Conservation (phyloP, 37 sponge, comb jelly and placozoan species). For the Bolinopsis microptera region DNA sequence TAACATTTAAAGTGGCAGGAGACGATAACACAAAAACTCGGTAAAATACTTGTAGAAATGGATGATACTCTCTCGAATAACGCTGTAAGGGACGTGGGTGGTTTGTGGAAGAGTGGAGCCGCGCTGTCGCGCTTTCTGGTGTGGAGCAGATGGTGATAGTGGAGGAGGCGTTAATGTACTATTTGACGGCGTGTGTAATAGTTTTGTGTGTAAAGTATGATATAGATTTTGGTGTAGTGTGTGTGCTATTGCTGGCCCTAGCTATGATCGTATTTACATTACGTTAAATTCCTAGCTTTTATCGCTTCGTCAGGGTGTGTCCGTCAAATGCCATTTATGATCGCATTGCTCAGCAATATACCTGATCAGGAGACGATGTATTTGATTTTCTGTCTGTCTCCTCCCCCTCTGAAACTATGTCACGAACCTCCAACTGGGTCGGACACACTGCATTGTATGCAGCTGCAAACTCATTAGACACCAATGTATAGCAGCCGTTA, state of each 20-base stretch:
- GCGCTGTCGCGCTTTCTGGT: background rate
- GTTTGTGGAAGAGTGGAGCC: background rate
- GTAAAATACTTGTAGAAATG: background rate
- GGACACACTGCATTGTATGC: background rate
- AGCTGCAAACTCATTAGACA: background rate
- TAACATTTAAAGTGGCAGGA: background rate
- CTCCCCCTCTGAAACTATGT: background rate
- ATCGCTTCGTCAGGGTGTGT: too few relatives aligned
- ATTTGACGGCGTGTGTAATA: background rate
- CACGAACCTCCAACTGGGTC: background rate
- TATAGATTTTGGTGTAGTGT: too few relatives aligned
- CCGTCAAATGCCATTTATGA: too few relatives aligned
- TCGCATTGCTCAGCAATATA: too few relatives aligned
- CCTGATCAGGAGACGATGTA: too few relatives aligned
- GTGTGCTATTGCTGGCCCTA: too few relatives aligned
- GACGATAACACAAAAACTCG: background rate
- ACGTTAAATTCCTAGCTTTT: too few relatives aligned
- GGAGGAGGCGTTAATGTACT: background rate
- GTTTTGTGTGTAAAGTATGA: background rate
- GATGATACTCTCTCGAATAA: background rate
- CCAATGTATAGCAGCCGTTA: background rate
- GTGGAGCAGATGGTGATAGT: background rate
- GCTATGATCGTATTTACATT: too few relatives aligned
- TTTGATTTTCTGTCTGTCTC: too few relatives aligned
- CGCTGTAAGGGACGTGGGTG: background rate